phyloP scores from a whole-genome alignment of 53 echinoderm and acorn worm genomes.

The Arbacia lixula region DNA sequence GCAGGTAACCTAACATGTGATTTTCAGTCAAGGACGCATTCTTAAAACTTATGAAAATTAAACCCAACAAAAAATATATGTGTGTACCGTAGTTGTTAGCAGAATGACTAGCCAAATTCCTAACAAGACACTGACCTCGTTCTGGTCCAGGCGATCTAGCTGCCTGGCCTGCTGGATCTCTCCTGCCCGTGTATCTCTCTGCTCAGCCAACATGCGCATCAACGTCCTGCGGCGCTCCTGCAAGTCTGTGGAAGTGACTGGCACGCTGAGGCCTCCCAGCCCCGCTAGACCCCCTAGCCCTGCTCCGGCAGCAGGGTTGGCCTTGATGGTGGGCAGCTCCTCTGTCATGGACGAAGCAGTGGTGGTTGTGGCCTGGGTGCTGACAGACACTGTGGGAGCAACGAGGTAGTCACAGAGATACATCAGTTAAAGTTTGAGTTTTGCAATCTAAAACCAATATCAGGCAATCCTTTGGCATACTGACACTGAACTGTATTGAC shows the following conservation, averaged over 20 bases:
- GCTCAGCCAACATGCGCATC: constrained; percentile 48
- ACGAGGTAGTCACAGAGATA: too few species aligned
- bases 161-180: constrained; percentile 69
- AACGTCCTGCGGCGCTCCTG: constrained; percentile 40
- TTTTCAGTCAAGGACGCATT: too few species aligned
- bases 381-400: constrained; percentile 45
- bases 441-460: too few species aligned
- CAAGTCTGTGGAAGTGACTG: constrained; percentile 29
- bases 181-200: constrained; percentile 52
- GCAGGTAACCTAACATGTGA: too few species aligned
- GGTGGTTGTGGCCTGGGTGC: constrained; percentile 47
- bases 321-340: constrained; percentile 8
- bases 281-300: constrained; percentile 13
- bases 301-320: constrained; percentile 19
- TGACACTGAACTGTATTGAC: too few species aligned
- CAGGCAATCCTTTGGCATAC: too few species aligned
- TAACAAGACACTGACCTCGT: constrained; percentile 35
- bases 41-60: too few species aligned
- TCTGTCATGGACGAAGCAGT: constrained; percentile 48
- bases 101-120: too few species aligned
- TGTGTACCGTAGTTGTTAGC: too few species aligned
- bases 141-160: constrained; percentile 62
- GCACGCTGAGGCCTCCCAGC: too few species aligned
- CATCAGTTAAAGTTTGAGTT: too few species aligned
- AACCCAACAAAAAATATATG: too few species aligned